Evolutionary conservation across 1,140 invertebrate species (phyloP).

Genomic region (Caenorhabditis briggsae): DNA sequence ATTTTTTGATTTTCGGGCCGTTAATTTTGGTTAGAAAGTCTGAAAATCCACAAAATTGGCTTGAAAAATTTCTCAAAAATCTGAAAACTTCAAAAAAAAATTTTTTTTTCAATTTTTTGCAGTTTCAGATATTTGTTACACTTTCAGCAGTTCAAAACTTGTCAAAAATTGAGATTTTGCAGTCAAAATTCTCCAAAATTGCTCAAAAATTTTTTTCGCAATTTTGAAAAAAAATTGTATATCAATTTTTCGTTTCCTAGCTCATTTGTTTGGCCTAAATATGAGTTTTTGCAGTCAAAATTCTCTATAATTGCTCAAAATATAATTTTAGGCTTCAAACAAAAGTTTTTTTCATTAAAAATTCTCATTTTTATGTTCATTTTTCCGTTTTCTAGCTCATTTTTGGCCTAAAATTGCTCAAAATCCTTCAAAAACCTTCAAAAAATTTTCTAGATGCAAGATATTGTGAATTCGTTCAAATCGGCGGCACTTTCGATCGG

Average conservation of each 20-base stretch:
- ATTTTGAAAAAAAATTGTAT: too few species aligned
- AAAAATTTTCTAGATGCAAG: slow-evolving; percentile 84
- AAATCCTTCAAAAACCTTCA: neutral
- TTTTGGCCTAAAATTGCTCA: neutral
- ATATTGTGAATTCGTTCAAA: slow-evolving; percentile 93
- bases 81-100: too few species aligned
- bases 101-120: too few species aligned
- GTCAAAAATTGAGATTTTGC: neutral
- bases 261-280: neutral
- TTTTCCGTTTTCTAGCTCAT: neutral
- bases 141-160: neutral
- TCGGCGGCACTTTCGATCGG: slow-evolving; percentile 93
- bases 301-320: neutral
- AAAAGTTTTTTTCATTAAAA: too few species aligned
- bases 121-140: neutral
- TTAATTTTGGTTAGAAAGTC: too few species aligned
- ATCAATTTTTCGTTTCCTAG: too few species aligned
- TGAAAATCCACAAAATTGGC: too few species aligned
- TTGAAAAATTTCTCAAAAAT: too few species aligned
- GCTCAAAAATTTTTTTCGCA: neutral
- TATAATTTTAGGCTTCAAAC: neutral
- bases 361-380: neutral
- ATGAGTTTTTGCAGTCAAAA: neutral
- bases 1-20: too few species aligned
- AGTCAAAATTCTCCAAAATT: neutral